Evolutionary conservation across 1,140 invertebrate species (phyloP).

Genomic region (Drosophila mauritiana): DNA sequence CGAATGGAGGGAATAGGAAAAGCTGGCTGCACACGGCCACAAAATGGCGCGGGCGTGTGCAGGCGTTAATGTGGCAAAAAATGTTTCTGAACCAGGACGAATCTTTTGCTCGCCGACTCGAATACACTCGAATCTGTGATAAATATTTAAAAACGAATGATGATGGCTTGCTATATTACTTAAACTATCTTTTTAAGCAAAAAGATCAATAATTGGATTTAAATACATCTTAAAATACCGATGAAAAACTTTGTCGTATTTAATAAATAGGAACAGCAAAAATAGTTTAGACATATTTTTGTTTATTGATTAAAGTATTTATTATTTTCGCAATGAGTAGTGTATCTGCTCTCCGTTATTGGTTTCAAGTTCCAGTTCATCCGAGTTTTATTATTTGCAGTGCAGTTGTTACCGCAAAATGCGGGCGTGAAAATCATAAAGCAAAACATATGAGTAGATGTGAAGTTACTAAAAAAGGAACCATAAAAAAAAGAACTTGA

Average conservation of each 20-base stretch:
- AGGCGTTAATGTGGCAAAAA: slow-evolving; percentile 81
- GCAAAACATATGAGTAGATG: slow-evolving; percentile 68
- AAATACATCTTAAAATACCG: background rate
- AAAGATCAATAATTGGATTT: too few species aligned
- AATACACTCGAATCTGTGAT: background rate
- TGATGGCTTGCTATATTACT: too few species aligned
- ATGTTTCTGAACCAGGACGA: slow-evolving; percentile 54
- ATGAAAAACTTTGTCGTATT: background rate
- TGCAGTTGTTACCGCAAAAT: slow-evolving; percentile 37
- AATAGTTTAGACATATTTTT: background rate
- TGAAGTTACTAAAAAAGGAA: slow-evolving; percentile 66
- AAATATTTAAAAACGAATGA: background rate
- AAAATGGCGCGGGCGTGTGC: slow-evolving; percentile 76
- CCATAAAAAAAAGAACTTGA: slow-evolving; percentile 29
- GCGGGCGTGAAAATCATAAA: slow-evolving; percentile 72
- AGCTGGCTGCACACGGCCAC: slow-evolving; percentile 40
- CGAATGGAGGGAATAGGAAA: slow-evolving; percentile 16
- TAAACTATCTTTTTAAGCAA: too few species aligned
- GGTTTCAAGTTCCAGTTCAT: background rate
- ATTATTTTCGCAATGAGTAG: background rate
- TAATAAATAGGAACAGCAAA: too few species aligned
- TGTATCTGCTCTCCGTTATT: slow-evolving; percentile 5
- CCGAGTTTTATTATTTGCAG: slow-evolving; percentile 63
- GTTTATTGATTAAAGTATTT: background rate
- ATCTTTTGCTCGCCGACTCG: background rate